These are phyloP conservation scores for Porites divaricata DNA, from an alignment of 92 coral and sea anemone species.

Conservation along the genomic window DNA sequence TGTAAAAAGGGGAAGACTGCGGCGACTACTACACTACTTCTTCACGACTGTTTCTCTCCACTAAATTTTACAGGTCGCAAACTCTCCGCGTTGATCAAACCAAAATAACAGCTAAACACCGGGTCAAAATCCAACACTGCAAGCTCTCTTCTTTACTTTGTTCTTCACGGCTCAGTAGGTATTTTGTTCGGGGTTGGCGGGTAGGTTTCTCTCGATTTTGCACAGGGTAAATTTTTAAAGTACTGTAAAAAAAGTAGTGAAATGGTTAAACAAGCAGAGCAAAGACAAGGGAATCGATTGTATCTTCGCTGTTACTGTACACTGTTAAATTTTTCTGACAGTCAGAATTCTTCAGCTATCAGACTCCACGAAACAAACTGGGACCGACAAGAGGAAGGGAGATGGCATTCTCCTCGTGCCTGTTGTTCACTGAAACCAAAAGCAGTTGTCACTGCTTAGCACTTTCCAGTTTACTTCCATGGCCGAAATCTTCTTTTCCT, in stretches of 20 bases:
- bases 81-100: not conserved
- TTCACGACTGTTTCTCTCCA: not conserved
- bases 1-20: too few species aligned
- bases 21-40: not conserved
- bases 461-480: constrained; percentile 12
- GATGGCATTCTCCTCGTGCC: not conserved
- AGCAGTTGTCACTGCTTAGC: not conserved
- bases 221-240: not conserved
- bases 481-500: not conserved
- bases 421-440: too few species aligned
- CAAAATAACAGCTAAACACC: not conserved
- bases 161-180: not conserved
- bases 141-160: not conserved
- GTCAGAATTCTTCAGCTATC: not conserved
- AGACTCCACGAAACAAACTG: not conserved
- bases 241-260: not conserved
- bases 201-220: not conserved
- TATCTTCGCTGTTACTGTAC: not conserved
- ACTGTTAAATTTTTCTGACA: not conserved
- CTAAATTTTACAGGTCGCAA: not conserved
- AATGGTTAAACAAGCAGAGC: too few species aligned
- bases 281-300: too few species aligned
- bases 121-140: not conserved
- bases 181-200: too few species aligned
- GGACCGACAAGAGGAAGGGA: not conserved